These are phyloP conservation scores for Panthera uncia DNA, from an alignment of 2,113 vertebrate species.

Conservation along the genomic window DNA sequence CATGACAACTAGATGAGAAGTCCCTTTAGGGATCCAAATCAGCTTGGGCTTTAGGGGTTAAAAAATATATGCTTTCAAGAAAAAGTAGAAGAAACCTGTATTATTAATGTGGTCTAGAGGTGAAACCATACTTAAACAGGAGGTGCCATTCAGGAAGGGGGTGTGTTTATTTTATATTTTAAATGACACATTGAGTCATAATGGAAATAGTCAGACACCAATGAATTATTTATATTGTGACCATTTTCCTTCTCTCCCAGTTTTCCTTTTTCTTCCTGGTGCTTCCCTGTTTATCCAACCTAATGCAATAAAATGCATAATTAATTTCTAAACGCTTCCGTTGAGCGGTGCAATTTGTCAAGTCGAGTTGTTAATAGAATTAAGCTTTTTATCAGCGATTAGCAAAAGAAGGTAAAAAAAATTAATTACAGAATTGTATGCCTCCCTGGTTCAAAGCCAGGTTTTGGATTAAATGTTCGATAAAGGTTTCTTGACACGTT, in stretches of 20 bases:
- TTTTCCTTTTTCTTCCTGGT: constrained; percentile 73
- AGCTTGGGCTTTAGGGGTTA: background rate
- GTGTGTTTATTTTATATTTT: constrained; percentile 45
- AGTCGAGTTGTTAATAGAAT: constrained; percentile 92
- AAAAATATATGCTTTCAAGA: background rate
- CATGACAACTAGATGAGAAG: constrained; percentile 39
- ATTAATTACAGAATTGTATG: constrained; percentile 91
- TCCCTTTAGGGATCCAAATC: constrained; percentile 35
- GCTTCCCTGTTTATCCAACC: constrained; percentile 89
- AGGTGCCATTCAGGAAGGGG: background rate
- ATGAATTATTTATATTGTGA: constrained; percentile 36
- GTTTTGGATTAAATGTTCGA: constrained; percentile 91
- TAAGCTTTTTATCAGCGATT: constrained; percentile 93
- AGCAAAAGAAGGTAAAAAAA: constrained; percentile 91
- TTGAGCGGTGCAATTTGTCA: constrained; percentile 92
- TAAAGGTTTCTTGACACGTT: constrained; percentile 88
- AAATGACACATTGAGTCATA: constrained; percentile 46
- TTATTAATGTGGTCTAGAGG: background rate
- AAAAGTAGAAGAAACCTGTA: background rate
- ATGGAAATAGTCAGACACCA: constrained; percentile 31
- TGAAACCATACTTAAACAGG: background rate
- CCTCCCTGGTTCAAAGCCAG: constrained; percentile 90
- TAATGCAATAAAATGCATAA: constrained; percentile 92
- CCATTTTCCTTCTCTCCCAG: constrained; percentile 57
- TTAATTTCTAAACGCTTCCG: constrained; percentile 91